Conservation (phyloP, 2,888 invertebrate species). For the Pantelozetes paolii region DNA sequence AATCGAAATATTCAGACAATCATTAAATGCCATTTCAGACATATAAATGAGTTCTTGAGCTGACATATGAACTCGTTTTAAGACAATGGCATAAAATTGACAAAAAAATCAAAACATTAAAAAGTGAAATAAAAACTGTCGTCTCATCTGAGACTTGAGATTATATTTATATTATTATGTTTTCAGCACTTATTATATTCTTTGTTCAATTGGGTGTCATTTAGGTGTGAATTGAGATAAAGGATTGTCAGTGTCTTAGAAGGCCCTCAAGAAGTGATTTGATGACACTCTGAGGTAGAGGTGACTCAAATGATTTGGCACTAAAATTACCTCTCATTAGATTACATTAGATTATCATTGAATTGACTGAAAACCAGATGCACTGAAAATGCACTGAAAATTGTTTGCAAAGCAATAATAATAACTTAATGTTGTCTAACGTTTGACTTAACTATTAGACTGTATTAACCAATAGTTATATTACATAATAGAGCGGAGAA, state of each 20-base stretch:
- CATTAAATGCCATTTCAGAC: not conserved
- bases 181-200: not conserved
- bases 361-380: conserved; percentile 34
- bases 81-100: not conserved
- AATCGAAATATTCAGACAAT: conserved; percentile 2
- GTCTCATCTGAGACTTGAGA: not conserved
- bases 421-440: conserved; percentile 18
- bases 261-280: conserved; percentile 17
- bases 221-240: not conserved
- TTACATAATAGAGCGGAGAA: not conserved
- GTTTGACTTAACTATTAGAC: conserved; percentile 17
- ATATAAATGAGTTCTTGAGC: not conserved
- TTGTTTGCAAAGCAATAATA: conserved; percentile 27
- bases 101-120: not conserved
- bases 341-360: not conserved
- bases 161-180: not conserved
- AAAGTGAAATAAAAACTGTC: not conserved
- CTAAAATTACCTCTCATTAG: conserved; percentile 35
- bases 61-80: not conserved
- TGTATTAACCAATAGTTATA: conserved; percentile 13
- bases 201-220: conserved; percentile 25
- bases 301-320: conserved; percentile 7
- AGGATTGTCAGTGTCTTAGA: conserved; percentile 31
- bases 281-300: conserved; percentile 19
- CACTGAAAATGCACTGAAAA: conserved; percentile 14